Base-by-base conservation (phyloP, 2,888 invertebrate species). In the Drosophila eohydei region DNA sequence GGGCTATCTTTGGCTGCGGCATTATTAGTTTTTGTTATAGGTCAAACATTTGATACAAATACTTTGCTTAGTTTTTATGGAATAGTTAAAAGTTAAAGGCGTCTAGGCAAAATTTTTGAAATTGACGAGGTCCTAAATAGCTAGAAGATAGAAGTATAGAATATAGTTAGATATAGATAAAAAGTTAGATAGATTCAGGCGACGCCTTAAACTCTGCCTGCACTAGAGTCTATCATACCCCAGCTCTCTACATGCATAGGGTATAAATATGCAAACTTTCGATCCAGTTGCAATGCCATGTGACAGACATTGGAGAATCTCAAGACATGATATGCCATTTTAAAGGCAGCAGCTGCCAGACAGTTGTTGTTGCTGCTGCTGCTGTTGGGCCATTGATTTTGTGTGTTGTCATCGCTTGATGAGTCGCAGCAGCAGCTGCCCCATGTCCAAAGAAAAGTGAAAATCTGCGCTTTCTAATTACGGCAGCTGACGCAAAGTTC, bases 301-400 rank as follows among this genome's bases (percentile, higher is more conserved):
- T 79, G 88, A 78, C 78, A 80, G 78, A 81, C 81, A 69, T 65
- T 70, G 67, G 71, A 82, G 50, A 64, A 34, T 65, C 66, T 70
- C 57, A 72, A 62, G 74, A 85, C 83, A 83, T 88, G 83, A 88
- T 85, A 82, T 88, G 83, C 86, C 81, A 88, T 88, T 83, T 88
- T 78, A 52, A 38, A 64, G 64, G 52, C 73, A 58, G 75, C 70
- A 59, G 75, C 69, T 62, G 63, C 48, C 46, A 67, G 54, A 30
- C 41, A 56, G 69, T 46, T 56, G 50, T 43, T 54, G 68, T 32
- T 66, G 56, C 16, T 44, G 43, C 2, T 44, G 43, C 9, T 9
- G 52, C 12, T 61, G 48, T 55, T 69, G 68, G 62, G 46, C 63
- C 66, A 64, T 81, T 78, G 70, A 84, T 73, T 83, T 78, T 83